phyloP scores from a whole-genome alignment of 2,888 invertebrate genomes.

The Philopedon plagiatum region DNA sequence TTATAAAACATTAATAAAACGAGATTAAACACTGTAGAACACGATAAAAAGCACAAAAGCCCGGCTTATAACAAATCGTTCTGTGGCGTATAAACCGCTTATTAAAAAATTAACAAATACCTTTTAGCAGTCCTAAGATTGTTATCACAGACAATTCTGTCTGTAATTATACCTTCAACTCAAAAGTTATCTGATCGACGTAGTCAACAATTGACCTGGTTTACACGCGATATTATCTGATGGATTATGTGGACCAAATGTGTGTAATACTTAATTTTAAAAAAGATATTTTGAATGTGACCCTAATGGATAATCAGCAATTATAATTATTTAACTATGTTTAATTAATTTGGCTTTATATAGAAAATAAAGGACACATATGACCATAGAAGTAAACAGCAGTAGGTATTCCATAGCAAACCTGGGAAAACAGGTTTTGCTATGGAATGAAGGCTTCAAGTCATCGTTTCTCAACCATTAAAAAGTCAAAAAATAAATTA shows the following conservation, averaged over 20 bases:
- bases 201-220: conserved; percentile 39
- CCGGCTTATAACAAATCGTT: conserved; percentile 14
- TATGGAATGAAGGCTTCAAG: too few species aligned
- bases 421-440: too few species aligned
- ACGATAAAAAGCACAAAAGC: conserved; percentile 14
- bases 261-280: neutral
- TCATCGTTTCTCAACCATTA: too few species aligned
- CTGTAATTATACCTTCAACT: conserved; percentile 36
- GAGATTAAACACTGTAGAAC: conserved; percentile 5
- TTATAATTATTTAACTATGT: too few species aligned
- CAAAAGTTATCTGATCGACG: conserved; percentile 39
- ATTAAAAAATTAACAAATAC: conserved; percentile 36
- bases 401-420: too few species aligned
- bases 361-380: too few species aligned
- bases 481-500: too few species aligned
- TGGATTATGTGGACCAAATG: conserved; percentile 8
- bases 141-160: conserved; percentile 35
- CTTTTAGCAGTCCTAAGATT: conserved; percentile 27
- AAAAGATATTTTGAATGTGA: too few species aligned
- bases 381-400: too few species aligned
- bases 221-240: conserved; percentile 38
- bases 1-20: conserved; percentile 3
- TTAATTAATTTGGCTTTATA: too few species aligned
- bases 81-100: conserved; percentile 9
- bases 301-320: too few species aligned